Conservation (phyloP, 2,113 vertebrate genomes). For the Ophthalmolycus amberensis region DNA sequence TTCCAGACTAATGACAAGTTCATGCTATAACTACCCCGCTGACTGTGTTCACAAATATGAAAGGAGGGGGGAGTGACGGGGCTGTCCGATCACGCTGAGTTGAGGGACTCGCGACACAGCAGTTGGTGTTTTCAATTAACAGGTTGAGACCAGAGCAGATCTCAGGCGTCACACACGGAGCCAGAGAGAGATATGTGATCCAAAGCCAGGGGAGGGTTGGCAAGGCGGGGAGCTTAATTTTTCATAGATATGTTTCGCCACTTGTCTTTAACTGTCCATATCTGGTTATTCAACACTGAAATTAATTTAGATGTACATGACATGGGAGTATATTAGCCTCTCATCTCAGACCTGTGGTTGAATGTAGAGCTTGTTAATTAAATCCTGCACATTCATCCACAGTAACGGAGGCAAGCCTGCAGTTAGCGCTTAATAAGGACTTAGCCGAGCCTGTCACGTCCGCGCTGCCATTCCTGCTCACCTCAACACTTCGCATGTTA, state of each 20-base stretch:
- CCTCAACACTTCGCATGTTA: slow-evolving; percentile 55
- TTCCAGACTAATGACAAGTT: slow-evolving; percentile 15
- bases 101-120: slow-evolving; percentile 51
- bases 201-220: slow-evolving; percentile 46
- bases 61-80: background rate
- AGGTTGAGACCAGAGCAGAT: slow-evolving; percentile 61
- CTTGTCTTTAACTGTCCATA: slow-evolving; percentile 4
- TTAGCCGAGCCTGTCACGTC: slow-evolving; percentile 37
- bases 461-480: slow-evolving; percentile 19
- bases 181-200: slow-evolving; percentile 74
- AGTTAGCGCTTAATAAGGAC: slow-evolving; percentile 50
- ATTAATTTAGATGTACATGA: slow-evolving; percentile 7
- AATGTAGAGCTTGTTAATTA: slow-evolving; percentile 22
- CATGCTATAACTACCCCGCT: slow-evolving; percentile 9
- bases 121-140: slow-evolving; percentile 75
- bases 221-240: slow-evolving; percentile 48
- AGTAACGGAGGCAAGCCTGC: slow-evolving; percentile 22
- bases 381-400: slow-evolving; percentile 22
- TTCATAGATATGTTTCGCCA: slow-evolving; percentile 20
- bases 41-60: slow-evolving; percentile 26
- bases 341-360: background rate
- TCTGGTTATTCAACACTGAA: slow-evolving; percentile 9
- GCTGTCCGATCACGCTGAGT: slow-evolving; percentile 34
- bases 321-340: background rate
- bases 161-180: slow-evolving; percentile 44